Percentiles rank a stretch among this genome's conserved stretches.
Evolutionary conservation across 2,113 vertebrate species (phyloP).

Genomic region (Nibea coibor): DNA sequence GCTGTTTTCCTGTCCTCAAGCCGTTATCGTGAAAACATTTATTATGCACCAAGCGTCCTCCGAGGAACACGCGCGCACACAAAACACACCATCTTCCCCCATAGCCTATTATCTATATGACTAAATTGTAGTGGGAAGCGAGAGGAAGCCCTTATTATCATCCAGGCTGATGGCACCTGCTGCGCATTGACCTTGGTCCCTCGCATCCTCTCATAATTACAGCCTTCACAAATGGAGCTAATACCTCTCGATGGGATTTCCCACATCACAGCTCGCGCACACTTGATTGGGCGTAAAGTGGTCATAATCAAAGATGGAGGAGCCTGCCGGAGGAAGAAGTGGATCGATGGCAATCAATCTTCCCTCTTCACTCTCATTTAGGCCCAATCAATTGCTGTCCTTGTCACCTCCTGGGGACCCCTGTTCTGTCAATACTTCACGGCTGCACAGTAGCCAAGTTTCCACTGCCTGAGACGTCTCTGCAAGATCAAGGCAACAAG

Average conservation of each 20-base stretch:
- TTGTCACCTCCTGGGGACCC: slow-evolving; percentile 75
- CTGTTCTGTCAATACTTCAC: slow-evolving; percentile 57
- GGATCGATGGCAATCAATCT: slow-evolving; percentile 79
- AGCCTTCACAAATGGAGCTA: slow-evolving; percentile 72
- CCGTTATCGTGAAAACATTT: slow-evolving; percentile 46
- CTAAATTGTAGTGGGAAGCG: slow-evolving; percentile 70
- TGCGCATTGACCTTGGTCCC: slow-evolving; percentile 71
- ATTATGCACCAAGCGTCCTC: slow-evolving; percentile 53
- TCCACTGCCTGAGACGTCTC: slow-evolving; percentile 38
- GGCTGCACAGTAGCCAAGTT: slow-evolving; percentile 53
- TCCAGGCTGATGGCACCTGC: slow-evolving; percentile 71
- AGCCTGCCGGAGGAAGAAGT: slow-evolving; percentile 59
- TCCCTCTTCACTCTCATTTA: slow-evolving; percentile 79
- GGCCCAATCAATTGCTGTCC: slow-evolving; percentile 76
- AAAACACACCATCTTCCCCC: slow-evolving; percentile 25
- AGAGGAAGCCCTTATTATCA: slow-evolving; percentile 69
- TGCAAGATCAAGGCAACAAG: slow-evolving; percentile 59
- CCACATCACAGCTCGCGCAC: slow-evolving; percentile 50
- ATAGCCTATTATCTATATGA: slow-evolving; percentile 71
- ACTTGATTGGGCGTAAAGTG: slow-evolving; percentile 75
- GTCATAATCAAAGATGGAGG: slow-evolving; percentile 79
- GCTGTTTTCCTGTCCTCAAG: slow-evolving; percentile 50
- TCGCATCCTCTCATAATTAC: slow-evolving; percentile 75
- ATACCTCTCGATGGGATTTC: slow-evolving; percentile 71
- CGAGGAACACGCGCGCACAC: slow-evolving; percentile 23